Conservation (phyloP, 1,140 invertebrate species). For the Drosophila bocki region DNA sequence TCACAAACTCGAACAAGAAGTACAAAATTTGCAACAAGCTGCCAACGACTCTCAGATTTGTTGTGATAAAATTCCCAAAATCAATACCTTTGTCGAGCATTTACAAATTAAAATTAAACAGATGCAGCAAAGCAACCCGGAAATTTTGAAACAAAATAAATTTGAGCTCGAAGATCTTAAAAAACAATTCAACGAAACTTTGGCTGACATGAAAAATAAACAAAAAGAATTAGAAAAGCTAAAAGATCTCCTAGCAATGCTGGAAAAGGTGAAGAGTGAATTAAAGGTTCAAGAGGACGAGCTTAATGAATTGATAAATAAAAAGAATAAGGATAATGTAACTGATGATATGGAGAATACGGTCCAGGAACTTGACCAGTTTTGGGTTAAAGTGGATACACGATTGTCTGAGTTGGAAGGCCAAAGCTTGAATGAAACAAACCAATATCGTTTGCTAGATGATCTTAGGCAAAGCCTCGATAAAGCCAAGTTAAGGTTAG, state of each 20-base stretch:
- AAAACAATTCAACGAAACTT: not conserved
- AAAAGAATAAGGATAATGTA: not conserved
- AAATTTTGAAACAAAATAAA: not conserved
- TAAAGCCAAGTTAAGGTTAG: not conserved
- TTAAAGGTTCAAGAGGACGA: not conserved
- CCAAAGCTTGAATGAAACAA: too few species aligned
- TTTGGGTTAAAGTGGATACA: not conserved
- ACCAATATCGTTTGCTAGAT: too few species aligned
- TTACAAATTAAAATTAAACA: not conserved
- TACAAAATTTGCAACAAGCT: not conserved
- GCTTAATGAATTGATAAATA: not conserved
- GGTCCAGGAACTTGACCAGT: not conserved
- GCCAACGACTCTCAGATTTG: not conserved
- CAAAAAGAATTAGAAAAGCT: not conserved
- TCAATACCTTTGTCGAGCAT: not conserved
- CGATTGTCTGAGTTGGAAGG: not conserved
- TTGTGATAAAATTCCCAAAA: conserved; percentile 18
- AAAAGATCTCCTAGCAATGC: not conserved
- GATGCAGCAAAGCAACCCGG: conserved; percentile 6
- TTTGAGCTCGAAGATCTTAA: not conserved
- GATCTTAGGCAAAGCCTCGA: not conserved
- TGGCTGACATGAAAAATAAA: not conserved
- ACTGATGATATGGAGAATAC: not conserved
- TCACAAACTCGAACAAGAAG: not conserved
- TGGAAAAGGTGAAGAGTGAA: not conserved